Evolutionary conservation across 2,888 invertebrate species (phyloP).

Genomic region (Drosophila subsilvestris): DNA sequence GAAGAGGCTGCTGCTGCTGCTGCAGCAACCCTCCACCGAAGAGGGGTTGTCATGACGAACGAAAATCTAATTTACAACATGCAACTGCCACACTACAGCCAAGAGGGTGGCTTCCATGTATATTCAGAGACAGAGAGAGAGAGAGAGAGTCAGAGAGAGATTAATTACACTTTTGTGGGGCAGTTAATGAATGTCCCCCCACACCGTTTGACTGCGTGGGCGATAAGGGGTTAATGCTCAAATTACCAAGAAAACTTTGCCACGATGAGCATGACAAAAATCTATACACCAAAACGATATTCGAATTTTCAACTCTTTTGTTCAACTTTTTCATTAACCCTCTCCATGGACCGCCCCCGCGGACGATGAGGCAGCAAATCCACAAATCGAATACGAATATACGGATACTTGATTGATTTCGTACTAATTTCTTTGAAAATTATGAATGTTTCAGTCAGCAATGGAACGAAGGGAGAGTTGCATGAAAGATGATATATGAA

Average conservation of each 20-base stretch:
- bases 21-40: conserved; percentile 43
- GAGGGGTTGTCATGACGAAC: conserved; percentile 74
- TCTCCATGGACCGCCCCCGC: neutral
- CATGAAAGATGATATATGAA: conserved; percentile 48
- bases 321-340: conserved; percentile 70
- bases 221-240: conserved; percentile 40
- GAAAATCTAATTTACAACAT: conserved; percentile 79
- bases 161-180: conserved; percentile 70
- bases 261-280: conserved; percentile 69
- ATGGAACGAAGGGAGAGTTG: conserved; percentile 19
- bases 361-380: conserved; percentile 54
- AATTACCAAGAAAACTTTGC: conserved; percentile 65
- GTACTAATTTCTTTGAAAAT: conserved; percentile 69
- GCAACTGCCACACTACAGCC: conserved; percentile 55
- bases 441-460: conserved; percentile 53
- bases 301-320: conserved; percentile 51
- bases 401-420: conserved; percentile 76
- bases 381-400: conserved; percentile 36
- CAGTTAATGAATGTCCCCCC: conserved; percentile 62
- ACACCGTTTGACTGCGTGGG: conserved; percentile 41
- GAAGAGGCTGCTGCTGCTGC: too few species aligned
- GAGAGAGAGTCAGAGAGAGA: conserved; percentile 55
- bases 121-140: conserved; percentile 1
- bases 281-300: neutral
- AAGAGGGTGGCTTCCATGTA: conserved; percentile 49